Evolutionary conservation across 2,797 vertebrate species (phyloP).

Genomic region (Scyliorhinus canicula): DNA sequence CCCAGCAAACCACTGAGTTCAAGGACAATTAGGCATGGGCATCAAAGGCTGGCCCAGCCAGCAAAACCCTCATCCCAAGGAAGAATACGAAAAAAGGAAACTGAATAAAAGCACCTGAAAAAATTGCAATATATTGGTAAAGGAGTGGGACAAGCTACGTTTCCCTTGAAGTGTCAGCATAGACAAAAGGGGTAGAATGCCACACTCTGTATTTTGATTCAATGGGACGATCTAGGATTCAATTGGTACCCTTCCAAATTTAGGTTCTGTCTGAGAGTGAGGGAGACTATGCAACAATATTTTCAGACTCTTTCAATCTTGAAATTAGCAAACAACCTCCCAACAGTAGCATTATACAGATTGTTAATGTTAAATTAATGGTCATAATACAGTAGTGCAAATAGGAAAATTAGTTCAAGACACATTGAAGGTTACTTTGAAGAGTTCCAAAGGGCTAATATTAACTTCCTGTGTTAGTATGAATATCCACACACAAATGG

Average conservation of each 20-base stretch:
- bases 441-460: not conserved
- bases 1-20: too few species aligned
- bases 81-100: too few species aligned
- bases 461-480: not conserved
- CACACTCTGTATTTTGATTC: too few species aligned
- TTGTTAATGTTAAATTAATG: not conserved
- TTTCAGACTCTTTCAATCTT: not conserved
- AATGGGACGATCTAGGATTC: not conserved
- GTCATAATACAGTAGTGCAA: not conserved
- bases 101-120: not conserved
- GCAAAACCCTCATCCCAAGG: too few species aligned
- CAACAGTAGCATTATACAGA: not conserved
- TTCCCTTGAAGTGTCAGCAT: not conserved
- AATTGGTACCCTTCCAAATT: not conserved
- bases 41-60: too few species aligned
- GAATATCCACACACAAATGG: not conserved
- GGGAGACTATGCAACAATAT: not conserved
- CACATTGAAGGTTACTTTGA: not conserved
- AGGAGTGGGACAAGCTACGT: not conserved
- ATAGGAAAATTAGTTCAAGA: not conserved
- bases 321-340: not conserved
- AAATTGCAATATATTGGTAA: not conserved
- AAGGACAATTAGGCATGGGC: too few species aligned
- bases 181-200: not conserved
- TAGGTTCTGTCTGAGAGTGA: not conserved